Evolutionary conservation across 1,140 invertebrate genomes (phyloP).

Genomic region (Hyles euphorbiae): DNA sequence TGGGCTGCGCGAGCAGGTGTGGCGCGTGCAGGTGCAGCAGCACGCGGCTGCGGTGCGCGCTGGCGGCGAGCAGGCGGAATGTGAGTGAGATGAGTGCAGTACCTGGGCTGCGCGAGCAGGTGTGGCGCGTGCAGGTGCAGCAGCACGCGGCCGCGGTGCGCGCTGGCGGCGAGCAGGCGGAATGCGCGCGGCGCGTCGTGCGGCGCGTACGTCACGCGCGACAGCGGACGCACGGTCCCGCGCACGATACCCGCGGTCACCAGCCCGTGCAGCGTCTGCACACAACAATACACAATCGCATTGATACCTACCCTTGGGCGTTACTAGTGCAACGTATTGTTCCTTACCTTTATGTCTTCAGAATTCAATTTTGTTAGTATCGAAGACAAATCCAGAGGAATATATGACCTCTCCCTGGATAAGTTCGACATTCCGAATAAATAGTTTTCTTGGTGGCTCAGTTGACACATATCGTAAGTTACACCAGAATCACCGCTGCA

Average conservation of each 20-base stretch:
- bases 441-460: conserved; percentile 20
- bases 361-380: conserved; percentile 15
- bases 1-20: too few species aligned
- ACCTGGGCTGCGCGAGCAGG: conserved; percentile 17
- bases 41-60: too few species aligned
- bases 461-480: conserved; percentile 19
- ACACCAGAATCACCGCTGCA: conserved; percentile 8
- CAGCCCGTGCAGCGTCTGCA: conserved; percentile 22
- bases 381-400: conserved; percentile 20
- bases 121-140: conserved; percentile 4
- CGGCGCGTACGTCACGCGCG: conserved; percentile 22
- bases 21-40: too few species aligned
- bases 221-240: conserved; percentile 28
- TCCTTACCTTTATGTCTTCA: conserved; percentile 25
- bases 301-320: neutral
- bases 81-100: neutral
- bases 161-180: conserved; percentile 20
- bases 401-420: conserved; percentile 16
- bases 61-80: too few species aligned
- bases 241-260: conserved; percentile 25
- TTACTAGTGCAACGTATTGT: neutral
- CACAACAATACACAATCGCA: conserved; percentile 2
- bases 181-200: conserved; percentile 23
- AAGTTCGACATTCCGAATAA: conserved; percentile 21
- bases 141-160: conserved; percentile 28